phyloP scores from a whole-genome alignment of 2,113 vertebrate species.

The Antechinus stuartii region DNA sequence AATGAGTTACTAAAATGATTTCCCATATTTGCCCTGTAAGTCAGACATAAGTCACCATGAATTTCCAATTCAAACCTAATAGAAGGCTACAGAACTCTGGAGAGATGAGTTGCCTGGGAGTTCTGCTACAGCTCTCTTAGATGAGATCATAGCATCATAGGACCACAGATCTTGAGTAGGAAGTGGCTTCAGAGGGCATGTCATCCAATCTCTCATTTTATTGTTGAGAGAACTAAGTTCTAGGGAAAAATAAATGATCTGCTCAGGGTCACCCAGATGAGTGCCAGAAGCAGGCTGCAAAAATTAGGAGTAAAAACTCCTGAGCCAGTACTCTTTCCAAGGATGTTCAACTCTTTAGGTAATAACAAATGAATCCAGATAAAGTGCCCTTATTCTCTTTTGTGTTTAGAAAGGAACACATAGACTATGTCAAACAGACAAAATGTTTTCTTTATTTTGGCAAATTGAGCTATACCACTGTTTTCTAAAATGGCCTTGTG shows the following conservation, averaged over 20 bases:
- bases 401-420: not conserved
- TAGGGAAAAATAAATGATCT: not conserved
- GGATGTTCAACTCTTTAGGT: not conserved
- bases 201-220: not conserved
- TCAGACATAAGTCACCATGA: too few relatives aligned
- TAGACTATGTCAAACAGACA: not conserved
- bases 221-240: not conserved
- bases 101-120: too few relatives aligned
- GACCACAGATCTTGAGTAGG: not conserved
- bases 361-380: not conserved
- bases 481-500: constrained; percentile 21
- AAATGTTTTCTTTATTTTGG: constrained; percentile 33
- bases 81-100: too few relatives aligned
- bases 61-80: too few relatives aligned
- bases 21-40: too few relatives aligned
- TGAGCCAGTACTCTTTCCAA: not conserved
- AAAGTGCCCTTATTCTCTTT: not conserved
- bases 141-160: too few relatives aligned
- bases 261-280: not conserved
- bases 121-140: too few relatives aligned
- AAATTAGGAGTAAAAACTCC: not conserved
- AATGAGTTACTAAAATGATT: too few relatives aligned
- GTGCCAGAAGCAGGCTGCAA: not conserved
- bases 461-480: constrained; percentile 44
- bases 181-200: not conserved